Conservation (phyloP, 1,140 invertebrate genomes). For the Hormaphis cornu region DNA sequence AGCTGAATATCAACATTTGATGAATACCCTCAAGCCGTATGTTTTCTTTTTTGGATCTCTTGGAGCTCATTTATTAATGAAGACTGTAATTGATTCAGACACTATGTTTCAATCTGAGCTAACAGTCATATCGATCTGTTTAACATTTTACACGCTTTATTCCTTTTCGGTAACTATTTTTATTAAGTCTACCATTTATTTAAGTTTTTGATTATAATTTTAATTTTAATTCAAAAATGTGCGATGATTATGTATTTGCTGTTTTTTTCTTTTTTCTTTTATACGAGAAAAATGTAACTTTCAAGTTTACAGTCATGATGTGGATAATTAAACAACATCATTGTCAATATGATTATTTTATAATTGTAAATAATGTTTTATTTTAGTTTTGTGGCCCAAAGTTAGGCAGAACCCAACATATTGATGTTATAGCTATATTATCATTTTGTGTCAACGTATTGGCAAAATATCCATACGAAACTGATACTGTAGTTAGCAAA, state of each 20-base stretch:
- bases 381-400: constrained; percentile 20
- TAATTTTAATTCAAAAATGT: too few species aligned
- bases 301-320: too few species aligned
- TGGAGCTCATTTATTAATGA: constrained; percentile 61
- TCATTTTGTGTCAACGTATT: constrained; percentile 71
- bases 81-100: constrained; percentile 62
- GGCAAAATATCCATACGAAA: constrained; percentile 74
- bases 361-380: neutral
- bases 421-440: constrained; percentile 60
- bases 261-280: too few species aligned
- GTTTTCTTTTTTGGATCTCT: constrained; percentile 66
- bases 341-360: too few species aligned
- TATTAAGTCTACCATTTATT: neutral
- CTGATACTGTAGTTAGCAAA: constrained; percentile 65
- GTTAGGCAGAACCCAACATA: neutral
- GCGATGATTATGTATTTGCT: too few species aligned
- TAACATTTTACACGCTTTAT: constrained; percentile 63
- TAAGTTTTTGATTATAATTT: neutral
- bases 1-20: constrained; percentile 69
- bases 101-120: constrained; percentile 76
- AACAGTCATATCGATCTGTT: constrained; percentile 58
- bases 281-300: too few species aligned
- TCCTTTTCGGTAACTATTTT: constrained; percentile 49
- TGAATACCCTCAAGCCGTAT: constrained; percentile 70
- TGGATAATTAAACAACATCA: too few species aligned